Evolutionary conservation across 2,797 vertebrate genomes (phyloP).

Genomic region (Heliangelus exortis): DNA sequence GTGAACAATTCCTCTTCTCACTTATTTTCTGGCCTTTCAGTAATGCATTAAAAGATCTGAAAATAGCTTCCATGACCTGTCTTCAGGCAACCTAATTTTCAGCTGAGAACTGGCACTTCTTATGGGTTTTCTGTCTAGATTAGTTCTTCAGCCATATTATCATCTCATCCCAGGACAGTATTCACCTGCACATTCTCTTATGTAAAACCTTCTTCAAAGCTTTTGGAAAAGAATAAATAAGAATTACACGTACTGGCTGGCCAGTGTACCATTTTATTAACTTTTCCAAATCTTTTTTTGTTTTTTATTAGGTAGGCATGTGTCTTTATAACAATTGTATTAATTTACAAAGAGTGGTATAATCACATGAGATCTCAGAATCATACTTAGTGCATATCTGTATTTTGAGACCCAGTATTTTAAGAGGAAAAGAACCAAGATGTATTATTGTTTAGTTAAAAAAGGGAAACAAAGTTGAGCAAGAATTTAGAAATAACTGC

Average conservation of each 20-base stretch:
- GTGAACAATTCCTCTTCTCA: neutral
- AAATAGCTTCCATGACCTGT: neutral
- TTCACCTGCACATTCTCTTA: neutral
- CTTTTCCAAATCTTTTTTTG: neutral
- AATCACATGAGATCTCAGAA: neutral
- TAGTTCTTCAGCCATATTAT: neutral
- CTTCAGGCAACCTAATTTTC: neutral
- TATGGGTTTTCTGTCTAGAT: neutral
- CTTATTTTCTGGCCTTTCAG: neutral
- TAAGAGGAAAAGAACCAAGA: neutral
- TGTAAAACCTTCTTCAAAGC: neutral
- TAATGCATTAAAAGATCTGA: neutral
- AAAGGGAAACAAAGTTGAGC: neutral
- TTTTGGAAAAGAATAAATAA: neutral
- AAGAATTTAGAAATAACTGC: neutral
- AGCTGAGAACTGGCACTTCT: neutral
- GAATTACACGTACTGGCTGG: neutral
- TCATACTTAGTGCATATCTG: neutral
- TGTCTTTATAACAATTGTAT: neutral
- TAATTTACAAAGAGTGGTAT: neutral
- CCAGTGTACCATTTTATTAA: neutral
- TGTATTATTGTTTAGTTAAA: neutral
- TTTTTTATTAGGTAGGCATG: neutral
- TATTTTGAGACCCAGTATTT: neutral
- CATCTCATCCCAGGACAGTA: neutral